Evolutionary conservation across 2,113 vertebrate species (phyloP).

Genomic region (Anser brachyrhynchus): DNA sequence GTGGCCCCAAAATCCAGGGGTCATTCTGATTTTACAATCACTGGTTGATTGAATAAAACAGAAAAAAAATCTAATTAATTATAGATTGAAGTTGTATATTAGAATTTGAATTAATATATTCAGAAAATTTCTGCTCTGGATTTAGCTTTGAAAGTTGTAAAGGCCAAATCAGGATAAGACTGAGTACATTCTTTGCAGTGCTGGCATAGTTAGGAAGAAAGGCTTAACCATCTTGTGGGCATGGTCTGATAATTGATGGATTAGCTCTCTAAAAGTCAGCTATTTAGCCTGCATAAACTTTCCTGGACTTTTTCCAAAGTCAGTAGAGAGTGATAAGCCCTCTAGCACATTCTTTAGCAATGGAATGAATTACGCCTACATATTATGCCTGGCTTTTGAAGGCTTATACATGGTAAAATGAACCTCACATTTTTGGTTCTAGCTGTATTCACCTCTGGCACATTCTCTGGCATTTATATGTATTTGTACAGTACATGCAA

Average conservation of each 20-base stretch:
- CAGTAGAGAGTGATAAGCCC: background rate
- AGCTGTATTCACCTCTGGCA: background rate
- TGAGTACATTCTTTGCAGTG: background rate
- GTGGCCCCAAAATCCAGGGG: background rate
- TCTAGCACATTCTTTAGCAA: background rate
- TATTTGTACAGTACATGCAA: background rate
- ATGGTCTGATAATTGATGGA: background rate
- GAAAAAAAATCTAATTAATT: background rate
- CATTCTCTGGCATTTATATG: accelerated
- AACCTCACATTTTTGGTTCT: background rate
- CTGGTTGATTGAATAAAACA: background rate
- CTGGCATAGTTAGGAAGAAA: background rate
- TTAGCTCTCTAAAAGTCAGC: background rate
- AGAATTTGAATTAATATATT: background rate
- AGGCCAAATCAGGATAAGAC: background rate
- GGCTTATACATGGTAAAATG: background rate
- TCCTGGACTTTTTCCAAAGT: background rate
- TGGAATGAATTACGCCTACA: background rate
- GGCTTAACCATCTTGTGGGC: background rate
- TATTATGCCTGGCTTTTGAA: background rate
- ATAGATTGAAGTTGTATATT: background rate
- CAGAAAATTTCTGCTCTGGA: background rate
- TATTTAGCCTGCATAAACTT: background rate
- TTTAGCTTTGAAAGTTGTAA: background rate
- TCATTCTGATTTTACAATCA: background rate